Evolutionary conservation across 1,140 invertebrate species (phyloP).

Genomic region (Papilio aristodemus): DNA sequence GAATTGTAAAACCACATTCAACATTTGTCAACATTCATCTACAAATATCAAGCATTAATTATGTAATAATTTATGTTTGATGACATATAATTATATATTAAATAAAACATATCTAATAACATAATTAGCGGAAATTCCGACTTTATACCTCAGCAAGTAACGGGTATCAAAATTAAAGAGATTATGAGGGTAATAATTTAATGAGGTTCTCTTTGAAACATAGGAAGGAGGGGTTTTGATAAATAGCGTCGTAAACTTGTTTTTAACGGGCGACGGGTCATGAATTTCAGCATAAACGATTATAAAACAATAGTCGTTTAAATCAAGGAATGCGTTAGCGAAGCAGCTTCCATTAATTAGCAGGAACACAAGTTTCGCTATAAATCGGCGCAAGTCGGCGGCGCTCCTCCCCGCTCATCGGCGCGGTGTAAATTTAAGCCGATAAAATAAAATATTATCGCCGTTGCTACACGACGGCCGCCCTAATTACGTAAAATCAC

Average conservation of each 20-base stretch:
- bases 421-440: constrained; percentile 69
- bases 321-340: constrained; percentile 59
- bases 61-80: background rate
- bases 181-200: constrained; percentile 28
- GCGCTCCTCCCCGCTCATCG: constrained; percentile 71
- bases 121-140: background rate
- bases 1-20: background rate
- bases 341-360: constrained; percentile 76
- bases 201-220: constrained; percentile 23
- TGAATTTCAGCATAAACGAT: constrained; percentile 43
- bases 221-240: background rate
- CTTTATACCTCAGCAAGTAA: background rate
- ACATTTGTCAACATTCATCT: background rate
- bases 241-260: constrained; percentile 25
- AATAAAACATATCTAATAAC: background rate
- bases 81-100: background rate
- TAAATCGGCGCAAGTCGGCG: constrained; percentile 67
- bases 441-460: constrained; percentile 78
- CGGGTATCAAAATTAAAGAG: constrained; percentile 2
- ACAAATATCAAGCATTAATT: background rate
- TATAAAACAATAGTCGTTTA: constrained; percentile 60
- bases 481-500: constrained; percentile 73
- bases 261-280: constrained; percentile 4
- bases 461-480: constrained; percentile 61
- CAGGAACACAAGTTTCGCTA: constrained; percentile 74